These are phyloP conservation scores for Gorsachius goisagi DNA, from an alignment of 2,113 vertebrate species.

Conservation along the genomic window DNA sequence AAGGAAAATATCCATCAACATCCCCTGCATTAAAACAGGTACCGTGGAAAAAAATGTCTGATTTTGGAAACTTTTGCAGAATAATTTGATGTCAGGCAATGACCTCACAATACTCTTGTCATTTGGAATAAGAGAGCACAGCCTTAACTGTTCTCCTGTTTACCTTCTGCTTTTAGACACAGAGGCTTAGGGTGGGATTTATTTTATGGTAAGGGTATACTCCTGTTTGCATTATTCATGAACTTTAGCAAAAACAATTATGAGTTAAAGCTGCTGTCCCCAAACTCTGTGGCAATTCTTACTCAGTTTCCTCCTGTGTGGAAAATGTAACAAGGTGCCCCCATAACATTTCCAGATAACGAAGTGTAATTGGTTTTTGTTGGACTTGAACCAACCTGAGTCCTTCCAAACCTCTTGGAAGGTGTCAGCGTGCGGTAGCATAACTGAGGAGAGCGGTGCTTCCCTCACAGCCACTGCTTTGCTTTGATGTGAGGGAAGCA, in stretches of 20 bases:
- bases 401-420: neutral
- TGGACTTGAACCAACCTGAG: neutral
- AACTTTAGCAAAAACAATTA: neutral
- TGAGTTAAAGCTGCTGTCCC: neutral
- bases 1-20: conserved; percentile 71
- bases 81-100: conserved; percentile 50
- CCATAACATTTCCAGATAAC: neutral
- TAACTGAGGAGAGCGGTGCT: neutral
- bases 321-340: neutral
- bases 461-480: neutral
- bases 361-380: neutral
- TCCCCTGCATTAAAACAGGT: neutral
- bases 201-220: neutral
- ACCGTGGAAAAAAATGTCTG: neutral
- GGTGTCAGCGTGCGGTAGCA: neutral
- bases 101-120: conserved; percentile 50
- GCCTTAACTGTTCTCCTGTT: conserved; percentile 27
- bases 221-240: neutral
- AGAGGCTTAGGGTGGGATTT: neutral
- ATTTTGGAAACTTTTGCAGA: conserved; percentile 44
- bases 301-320: neutral
- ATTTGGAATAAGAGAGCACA: neutral
- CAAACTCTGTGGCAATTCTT: neutral
- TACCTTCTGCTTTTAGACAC: neutral
- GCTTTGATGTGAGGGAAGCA: conserved; percentile 15